Conservation (phyloP, 2,888 invertebrate genomes). For the Siphonodentalium dalli region DNA sequence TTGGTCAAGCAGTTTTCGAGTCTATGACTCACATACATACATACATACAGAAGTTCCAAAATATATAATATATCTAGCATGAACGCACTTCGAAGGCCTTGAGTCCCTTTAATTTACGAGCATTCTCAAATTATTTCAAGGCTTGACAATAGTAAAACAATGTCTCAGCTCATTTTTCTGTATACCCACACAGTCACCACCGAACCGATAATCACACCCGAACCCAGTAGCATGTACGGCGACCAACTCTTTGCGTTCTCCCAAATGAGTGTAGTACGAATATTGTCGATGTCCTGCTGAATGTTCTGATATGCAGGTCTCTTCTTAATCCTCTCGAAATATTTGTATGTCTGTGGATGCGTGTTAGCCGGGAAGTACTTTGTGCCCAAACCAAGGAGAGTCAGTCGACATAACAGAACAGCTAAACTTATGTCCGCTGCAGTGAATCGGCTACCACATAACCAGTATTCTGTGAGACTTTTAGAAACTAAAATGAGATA, state of each 20-base stretch:
- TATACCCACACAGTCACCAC: conserved; percentile 36
- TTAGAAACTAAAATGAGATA: not conserved
- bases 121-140: no score
- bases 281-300: conserved; percentile 40
- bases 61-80: no score
- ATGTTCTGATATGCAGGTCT: conserved; percentile 38
- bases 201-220: conserved; percentile 34
- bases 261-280: conserved; percentile 44
- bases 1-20: no score
- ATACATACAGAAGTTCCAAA: no score
- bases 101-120: no score
- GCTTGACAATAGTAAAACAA: not conserved
- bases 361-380: conserved; percentile 39
- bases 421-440: conserved; percentile 51
- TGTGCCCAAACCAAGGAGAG: conserved; percentile 44
- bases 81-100: no score
- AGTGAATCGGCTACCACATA: conserved; percentile 51
- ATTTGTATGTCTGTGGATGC: conserved; percentile 43
- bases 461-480: conserved; percentile 36
- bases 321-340: conserved; percentile 39
- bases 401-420: conserved; percentile 41
- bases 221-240: conserved; percentile 37
- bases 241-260: conserved; percentile 47
- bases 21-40: no score
- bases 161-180: conserved; percentile 23